phyloP scores from a whole-genome alignment of 2,797 vertebrate species.

The Pempheris klunzingeri region DNA sequence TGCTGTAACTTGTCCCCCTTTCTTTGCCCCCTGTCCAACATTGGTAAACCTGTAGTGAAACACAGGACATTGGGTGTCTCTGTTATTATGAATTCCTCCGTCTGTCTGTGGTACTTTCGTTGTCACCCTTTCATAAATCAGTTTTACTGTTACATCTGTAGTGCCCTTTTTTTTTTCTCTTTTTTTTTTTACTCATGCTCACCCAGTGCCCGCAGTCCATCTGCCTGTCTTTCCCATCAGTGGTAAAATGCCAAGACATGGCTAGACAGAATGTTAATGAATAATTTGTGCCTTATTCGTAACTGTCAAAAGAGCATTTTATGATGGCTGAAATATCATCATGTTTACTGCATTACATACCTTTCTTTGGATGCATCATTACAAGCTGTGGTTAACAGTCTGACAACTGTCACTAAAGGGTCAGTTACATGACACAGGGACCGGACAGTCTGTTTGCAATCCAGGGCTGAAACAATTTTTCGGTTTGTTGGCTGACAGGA shows the following conservation, averaged over 20 bases:
- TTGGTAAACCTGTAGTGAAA: slow-evolving; percentile 46
- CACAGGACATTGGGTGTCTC: slow-evolving; percentile 40
- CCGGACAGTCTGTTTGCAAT: background rate
- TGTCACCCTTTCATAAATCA: slow-evolving; percentile 76
- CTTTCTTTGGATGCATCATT: background rate
- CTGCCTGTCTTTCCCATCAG: slow-evolving; percentile 16
- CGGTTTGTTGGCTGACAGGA: background rate
- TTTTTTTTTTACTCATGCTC: slow-evolving; percentile 71
- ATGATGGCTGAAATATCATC: background rate
- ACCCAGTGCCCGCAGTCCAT: slow-evolving; percentile 16
- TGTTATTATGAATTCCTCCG: slow-evolving; percentile 56
- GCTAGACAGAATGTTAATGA: background rate
- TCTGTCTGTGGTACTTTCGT: slow-evolving; percentile 57
- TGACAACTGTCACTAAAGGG: background rate
- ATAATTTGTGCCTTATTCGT: background rate
- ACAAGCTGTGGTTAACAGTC: background rate
- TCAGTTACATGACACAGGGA: background rate
- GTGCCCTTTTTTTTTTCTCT: slow-evolving; percentile 78
- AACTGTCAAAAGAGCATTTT: background rate
- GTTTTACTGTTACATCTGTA: slow-evolving; percentile 82
- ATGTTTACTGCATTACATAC: background rate
- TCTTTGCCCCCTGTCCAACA: slow-evolving; percentile 42
- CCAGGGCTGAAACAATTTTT: background rate
- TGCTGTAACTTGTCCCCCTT: slow-evolving; percentile 12
- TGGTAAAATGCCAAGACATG: slow-evolving; percentile 10